Percentiles rank a stretch among this genome's conserved stretches.
phyloP scores from a whole-genome alignment of 1,140 invertebrate genomes.

The Ditylenchus dipsaci region DNA sequence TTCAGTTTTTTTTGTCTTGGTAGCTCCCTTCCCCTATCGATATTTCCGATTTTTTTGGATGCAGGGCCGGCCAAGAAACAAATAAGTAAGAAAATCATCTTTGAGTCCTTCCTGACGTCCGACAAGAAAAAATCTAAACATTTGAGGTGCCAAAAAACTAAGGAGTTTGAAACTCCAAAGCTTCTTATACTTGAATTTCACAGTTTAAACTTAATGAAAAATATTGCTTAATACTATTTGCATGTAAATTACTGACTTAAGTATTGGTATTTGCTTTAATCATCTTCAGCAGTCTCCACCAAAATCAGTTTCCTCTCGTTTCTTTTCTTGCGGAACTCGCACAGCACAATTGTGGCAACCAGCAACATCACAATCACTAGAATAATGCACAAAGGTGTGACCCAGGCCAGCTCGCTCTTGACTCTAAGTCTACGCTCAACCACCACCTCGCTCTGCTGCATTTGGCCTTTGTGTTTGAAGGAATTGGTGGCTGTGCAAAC shows the following conservation, averaged over 20 bases:
- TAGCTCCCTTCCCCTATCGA: too few species aligned
- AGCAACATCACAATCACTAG: constrained; percentile 22
- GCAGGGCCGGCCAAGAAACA: too few species aligned
- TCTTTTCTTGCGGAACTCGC: constrained; percentile 31
- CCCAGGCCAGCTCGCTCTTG: constrained; percentile 38
- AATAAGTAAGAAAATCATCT: too few species aligned
- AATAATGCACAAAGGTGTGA: constrained; percentile 26
- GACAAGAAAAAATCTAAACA: too few species aligned
- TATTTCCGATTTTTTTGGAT: too few species aligned
- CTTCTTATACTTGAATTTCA: too few species aligned
- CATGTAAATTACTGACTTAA: not conserved
- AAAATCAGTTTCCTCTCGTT: constrained; percentile 24
- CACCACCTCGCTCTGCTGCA: constrained; percentile 2
- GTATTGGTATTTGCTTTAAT: constrained; percentile 1
- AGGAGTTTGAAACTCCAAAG: too few species aligned
- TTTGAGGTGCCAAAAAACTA: too few species aligned
- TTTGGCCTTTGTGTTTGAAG: constrained; percentile 6
- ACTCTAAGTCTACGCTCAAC: constrained; percentile 29
- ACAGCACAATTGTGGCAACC: constrained; percentile 26
- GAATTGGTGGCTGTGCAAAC: constrained; percentile 24
- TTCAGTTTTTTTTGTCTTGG: too few species aligned
- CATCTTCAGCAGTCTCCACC: constrained; percentile 14
- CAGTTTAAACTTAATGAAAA: too few species aligned
- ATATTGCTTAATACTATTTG: too few species aligned
- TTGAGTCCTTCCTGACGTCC: too few species aligned